Evolutionary conservation across 2,113 vertebrate species (phyloP), one percentile per base, ranked within the genome.

Genomic region (Pogona vitticeps): DNA sequence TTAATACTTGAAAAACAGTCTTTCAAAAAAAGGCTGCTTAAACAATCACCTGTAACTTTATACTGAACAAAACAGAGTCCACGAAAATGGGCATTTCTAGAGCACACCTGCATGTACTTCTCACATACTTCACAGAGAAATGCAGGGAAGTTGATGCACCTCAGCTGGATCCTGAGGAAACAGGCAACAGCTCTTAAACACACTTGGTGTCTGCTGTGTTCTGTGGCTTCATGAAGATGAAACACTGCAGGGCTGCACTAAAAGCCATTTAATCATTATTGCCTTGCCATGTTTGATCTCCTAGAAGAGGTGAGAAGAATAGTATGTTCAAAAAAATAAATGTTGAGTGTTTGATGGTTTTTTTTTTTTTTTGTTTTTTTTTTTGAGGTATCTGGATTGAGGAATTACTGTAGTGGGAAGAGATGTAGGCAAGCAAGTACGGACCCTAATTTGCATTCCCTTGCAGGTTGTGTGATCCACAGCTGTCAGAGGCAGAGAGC

Each of bases 211-310:
- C 28, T 42, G n/a, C 67, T 86, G 76, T 61, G 77, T 70, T 71
- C 84, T 71, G 33, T n/a, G 36, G 65, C 46, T 86, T 86, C 28
- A 10, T 61, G 18, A 72, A 70, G 61, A 70, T 79, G 70, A 86
- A 79, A 80, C 59, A 86, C 33, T 86, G 84, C 79, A 36, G 63
- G 70, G 17, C 56, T 71, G 21, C 67, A 72, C 76, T 59, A 75
- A 84, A 42, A 84, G 71, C 59, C 76, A 85, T 71, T 86, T 76
- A 84, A 84, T 65, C 73, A 46, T 84, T 86, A 79, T 86, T 80
- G 65, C 84, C 56, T 40, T 86, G 67, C 67, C 76, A 72, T 33
- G 12, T 79, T 71, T 86, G 67, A 71, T 85, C 78, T 85, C 84
- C 76, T 85, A 70, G 56, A 63, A 70, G 31, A 78, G 76, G n/a